These are phyloP conservation scores for Zaprionus ornatus DNA, from an alignment of 1,140 invertebrate species.

Conservation along the genomic window DNA sequence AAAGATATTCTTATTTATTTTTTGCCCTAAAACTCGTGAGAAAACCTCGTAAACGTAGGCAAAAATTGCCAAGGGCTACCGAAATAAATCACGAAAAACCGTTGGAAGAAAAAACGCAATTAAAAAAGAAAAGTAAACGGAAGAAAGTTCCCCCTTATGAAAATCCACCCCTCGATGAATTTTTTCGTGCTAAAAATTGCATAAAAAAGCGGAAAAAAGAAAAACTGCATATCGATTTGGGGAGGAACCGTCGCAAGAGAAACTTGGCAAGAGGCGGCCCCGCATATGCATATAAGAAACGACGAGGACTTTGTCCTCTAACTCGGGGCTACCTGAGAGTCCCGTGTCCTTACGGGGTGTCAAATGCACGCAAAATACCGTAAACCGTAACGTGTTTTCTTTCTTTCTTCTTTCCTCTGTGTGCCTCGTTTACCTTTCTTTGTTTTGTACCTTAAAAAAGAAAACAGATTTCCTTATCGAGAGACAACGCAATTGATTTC, in stretches of 20 bases:
- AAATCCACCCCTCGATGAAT: slow-evolving; percentile 15
- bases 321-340: slow-evolving; percentile 54
- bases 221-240: slow-evolving; percentile 44
- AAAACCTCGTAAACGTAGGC: slow-evolving; percentile 40
- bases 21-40: slow-evolving; percentile 74
- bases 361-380: slow-evolving; percentile 71
- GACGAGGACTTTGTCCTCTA: not conserved
- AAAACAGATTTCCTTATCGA: slow-evolving; percentile 60
- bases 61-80: slow-evolving; percentile 28
- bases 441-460: slow-evolving; percentile 18
- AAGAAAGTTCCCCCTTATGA: not conserved
- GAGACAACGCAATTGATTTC: slow-evolving; percentile 78
- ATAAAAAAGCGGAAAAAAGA: slow-evolving; percentile 67
- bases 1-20: slow-evolving; percentile 5
- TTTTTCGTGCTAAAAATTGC: slow-evolving; percentile 78
- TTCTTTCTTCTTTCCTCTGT: slow-evolving; percentile 19
- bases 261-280: slow-evolving; percentile 25
- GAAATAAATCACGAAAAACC: slow-evolving; percentile 65
- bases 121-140: slow-evolving; percentile 40
- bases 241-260: slow-evolving; percentile 31
- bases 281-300: slow-evolving; percentile 54
- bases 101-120: slow-evolving; percentile 48
- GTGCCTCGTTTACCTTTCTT: slow-evolving; percentile 60
- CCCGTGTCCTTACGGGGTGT: slow-evolving; percentile 58
- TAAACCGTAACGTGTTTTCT: slow-evolving; percentile 48